These are phyloP conservation scores for Acanthaster planci DNA, from an alignment of 35 echinoderm and acorn worm genomes.

Conservation along the genomic window DNA sequence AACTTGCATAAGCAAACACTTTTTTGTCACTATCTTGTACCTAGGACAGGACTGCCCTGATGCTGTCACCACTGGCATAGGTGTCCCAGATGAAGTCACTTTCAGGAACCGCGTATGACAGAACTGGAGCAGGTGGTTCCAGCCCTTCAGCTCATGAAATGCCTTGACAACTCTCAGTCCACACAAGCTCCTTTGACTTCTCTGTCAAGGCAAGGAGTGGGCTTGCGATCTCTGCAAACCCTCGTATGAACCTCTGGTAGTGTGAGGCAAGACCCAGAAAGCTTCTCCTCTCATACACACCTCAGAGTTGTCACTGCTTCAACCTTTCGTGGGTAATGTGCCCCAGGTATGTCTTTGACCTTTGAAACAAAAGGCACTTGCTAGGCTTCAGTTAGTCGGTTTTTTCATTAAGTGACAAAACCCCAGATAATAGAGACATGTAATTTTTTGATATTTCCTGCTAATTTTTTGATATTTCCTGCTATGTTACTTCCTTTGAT, in stretches of 20 bases:
- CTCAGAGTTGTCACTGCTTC: conserved; percentile 5
- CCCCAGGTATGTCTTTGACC: conserved; percentile 46
- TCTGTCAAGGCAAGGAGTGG: conserved; percentile 44
- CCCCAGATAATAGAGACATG: no score
- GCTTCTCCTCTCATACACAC: conserved; percentile 39
- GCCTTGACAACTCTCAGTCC: conserved; percentile 43
- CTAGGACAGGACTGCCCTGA: conserved; percentile 67
- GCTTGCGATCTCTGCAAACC: conserved; percentile 43
- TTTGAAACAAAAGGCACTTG: conserved; percentile 54
- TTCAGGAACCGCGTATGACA: conserved; percentile 31
- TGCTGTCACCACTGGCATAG: conserved; percentile 37
- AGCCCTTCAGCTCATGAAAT: conserved; percentile 33
- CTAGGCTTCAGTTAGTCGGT: conserved; percentile 50
- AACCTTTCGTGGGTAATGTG: conserved; percentile 53
- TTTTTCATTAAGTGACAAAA: no score
- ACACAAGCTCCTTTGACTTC: conserved; percentile 31
- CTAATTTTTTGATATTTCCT: no score
- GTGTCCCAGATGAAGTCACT: conserved; percentile 49
- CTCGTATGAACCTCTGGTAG: conserved; percentile 47
- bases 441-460: no score
- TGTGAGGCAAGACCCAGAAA: conserved; percentile 56
- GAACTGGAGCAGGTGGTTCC: conserved; percentile 43
- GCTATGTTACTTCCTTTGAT: no score
- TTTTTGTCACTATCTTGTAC: conserved; percentile 52
- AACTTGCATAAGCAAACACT: conserved; percentile 54